A percentile compares a stretch with the other conserved stretches of the same genome.
Evolutionary conservation across 2,113 vertebrate genomes (phyloP).

Genomic region (Pogonocichla stellata): DNA sequence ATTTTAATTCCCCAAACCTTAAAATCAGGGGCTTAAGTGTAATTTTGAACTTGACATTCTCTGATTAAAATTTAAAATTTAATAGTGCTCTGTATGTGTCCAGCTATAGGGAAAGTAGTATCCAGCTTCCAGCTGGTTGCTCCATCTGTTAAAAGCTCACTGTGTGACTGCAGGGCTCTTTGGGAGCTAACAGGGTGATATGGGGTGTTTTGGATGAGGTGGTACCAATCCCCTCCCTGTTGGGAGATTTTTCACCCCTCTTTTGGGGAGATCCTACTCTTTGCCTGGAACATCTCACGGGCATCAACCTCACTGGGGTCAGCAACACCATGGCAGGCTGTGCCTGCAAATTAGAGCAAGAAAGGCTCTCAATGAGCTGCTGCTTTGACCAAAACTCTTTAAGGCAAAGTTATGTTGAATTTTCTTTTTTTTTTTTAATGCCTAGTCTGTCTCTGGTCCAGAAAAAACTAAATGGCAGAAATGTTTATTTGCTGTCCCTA

Average conservation of each 20-base stretch:
- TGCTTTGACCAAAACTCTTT: background rate
- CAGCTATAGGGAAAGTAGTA: background rate
- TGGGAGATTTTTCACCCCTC: background rate
- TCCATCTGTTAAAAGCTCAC: background rate
- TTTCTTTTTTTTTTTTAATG: background rate
- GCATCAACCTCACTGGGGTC: accelerated
- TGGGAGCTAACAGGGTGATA: background rate
- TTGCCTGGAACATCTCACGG: background rate
- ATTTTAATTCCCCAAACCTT: background rate
- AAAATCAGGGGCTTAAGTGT: background rate
- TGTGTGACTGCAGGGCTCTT: background rate
- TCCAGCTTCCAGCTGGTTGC: slow-evolving; percentile 10
- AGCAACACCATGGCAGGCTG: accelerated
- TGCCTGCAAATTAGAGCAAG: background rate
- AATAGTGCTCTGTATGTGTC: slow-evolving; percentile 40
- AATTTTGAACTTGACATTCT: slow-evolving; percentile 1
- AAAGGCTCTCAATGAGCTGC: background rate
- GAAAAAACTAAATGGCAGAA: background rate
- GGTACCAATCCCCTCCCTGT: accelerated
- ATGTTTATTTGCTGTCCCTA: background rate
- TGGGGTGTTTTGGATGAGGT: background rate
- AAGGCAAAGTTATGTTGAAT: background rate
- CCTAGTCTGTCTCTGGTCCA: background rate
- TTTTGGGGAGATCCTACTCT: background rate
- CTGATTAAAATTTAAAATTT: slow-evolving; percentile 57